A percentile compares a stretch with the other conserved stretches of the same genome.
phyloP scores from a whole-genome alignment of 2,888 invertebrate species.

The Cepaea hortensis region DNA sequence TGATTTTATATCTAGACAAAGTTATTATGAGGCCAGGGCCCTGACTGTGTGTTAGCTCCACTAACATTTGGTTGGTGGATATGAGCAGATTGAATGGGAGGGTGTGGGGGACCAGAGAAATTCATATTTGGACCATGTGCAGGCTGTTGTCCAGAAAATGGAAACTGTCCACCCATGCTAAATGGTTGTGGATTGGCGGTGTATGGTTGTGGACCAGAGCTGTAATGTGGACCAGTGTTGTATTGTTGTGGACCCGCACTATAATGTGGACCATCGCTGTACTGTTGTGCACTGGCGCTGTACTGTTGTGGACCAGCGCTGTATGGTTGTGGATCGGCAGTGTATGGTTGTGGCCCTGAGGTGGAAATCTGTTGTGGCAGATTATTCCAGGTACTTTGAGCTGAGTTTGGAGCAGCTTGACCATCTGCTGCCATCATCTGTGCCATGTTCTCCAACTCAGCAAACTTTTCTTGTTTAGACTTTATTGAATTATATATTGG shows the following conservation, averaged over 20 bases:
- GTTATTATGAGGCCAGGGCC: constrained; percentile 6
- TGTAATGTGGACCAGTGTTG: not conserved
- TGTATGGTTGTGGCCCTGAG: not conserved
- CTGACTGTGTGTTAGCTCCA: not conserved
- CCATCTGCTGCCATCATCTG: not conserved
- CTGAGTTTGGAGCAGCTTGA: not conserved
- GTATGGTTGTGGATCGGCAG: not conserved
- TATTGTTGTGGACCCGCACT: constrained; percentile 3
- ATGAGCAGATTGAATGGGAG: not conserved
- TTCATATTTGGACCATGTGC: not conserved
- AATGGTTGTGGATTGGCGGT: not conserved
- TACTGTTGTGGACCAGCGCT: not conserved
- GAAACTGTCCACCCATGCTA: too few relatives aligned
- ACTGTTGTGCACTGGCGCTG: not conserved
- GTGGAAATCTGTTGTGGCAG: not conserved
- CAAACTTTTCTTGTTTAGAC: not conserved
- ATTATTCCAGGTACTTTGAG: not conserved
- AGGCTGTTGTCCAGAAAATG: constrained; percentile 1
- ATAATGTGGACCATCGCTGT: not conserved
- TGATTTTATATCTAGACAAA: not conserved
- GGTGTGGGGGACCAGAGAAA: not conserved
- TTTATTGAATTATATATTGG: not conserved
- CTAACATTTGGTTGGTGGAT: constrained; percentile 7
- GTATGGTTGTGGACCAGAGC: constrained; percentile 5
- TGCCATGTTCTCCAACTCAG: constrained; percentile 13